Percentiles rank a stretch among this genome's conserved stretches.
phyloP scores from a whole-genome alignment of 2,797 vertebrate species.

The Ataeniobius toweri region DNA sequence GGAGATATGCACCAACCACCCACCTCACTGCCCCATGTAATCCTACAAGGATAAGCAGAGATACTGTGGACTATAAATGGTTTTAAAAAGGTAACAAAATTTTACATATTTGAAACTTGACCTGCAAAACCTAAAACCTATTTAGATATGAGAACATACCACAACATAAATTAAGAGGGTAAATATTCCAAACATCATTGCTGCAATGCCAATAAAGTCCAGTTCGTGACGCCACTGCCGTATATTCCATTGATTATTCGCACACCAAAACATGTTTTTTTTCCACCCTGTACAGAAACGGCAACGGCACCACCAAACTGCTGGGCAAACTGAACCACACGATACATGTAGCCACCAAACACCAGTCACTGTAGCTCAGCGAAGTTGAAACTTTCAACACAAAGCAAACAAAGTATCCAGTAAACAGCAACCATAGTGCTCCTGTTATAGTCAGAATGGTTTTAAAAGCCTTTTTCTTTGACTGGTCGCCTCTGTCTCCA shows the following conservation, averaged over 20 bases:
- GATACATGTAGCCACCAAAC: not conserved
- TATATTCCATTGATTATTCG: not conserved
- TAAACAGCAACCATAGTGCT: slow-evolving; percentile 1
- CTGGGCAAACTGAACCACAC: slow-evolving; percentile 20
- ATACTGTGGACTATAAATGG: too few relatives aligned
- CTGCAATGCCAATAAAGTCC: not conserved
- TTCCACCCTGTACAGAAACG: slow-evolving; percentile 6
- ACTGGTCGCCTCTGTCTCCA: not conserved
- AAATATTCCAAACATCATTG: not conserved
- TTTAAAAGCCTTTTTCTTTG: slow-evolving; percentile 10
- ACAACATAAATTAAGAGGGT: not conserved
- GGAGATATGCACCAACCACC: too few relatives aligned
- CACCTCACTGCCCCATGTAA: too few relatives aligned
- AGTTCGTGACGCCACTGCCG: too few relatives aligned
- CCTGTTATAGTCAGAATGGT: slow-evolving; percentile 1
- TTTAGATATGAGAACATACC: too few relatives aligned
- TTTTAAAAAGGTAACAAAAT: too few relatives aligned
- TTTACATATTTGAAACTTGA: too few relatives aligned
- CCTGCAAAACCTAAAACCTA: too few relatives aligned
- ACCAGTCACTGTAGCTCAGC: not conserved
- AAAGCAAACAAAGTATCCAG: not conserved
- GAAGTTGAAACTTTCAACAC: not conserved
- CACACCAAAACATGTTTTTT: not conserved
- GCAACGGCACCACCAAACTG: slow-evolving; percentile 8
- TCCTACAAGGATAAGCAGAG: too few relatives aligned